Percentiles rank a stretch among this genome's conserved stretches.
These are phyloP conservation scores for Leptopilina drosophilae DNA, from an alignment of 2,888 invertebrate species.

Conservation along the genomic window DNA sequence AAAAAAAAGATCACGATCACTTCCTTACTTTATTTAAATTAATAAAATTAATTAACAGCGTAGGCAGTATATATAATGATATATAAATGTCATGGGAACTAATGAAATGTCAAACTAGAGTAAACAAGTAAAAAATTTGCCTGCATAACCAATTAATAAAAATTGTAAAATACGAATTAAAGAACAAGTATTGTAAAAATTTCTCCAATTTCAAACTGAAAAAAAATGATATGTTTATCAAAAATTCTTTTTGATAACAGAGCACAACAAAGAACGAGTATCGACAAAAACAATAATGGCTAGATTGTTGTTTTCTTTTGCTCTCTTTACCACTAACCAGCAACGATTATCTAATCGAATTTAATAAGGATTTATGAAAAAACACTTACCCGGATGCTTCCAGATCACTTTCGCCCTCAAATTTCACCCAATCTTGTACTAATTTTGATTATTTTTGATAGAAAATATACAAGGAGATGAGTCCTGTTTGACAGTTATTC, in stretches of 20 bases:
- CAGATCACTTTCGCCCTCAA: conserved; percentile 67
- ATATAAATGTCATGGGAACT: neutral
- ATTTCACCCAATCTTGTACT: conserved; percentile 70
- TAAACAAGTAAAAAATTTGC: neutral
- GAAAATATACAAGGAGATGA: conserved; percentile 61
- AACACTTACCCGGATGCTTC: conserved; percentile 75
- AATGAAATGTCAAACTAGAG: conserved; percentile 22
- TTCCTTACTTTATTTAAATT: conserved; percentile 1
- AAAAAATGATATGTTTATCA: neutral
- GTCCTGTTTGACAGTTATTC: conserved; percentile 29
- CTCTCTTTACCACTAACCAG: neutral
- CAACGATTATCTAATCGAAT: neutral
- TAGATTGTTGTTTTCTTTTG: conserved; percentile 3
- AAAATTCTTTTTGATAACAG: neutral
- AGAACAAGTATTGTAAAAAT: neutral
- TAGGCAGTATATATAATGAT: neutral
- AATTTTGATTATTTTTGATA: conserved; percentile 59
- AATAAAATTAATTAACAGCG: neutral
- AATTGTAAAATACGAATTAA: neutral
- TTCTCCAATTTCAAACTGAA: neutral
- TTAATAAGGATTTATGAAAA: conserved; percentile 8
- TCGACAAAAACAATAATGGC: conserved; percentile 26
- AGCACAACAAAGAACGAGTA: conserved; percentile 9
- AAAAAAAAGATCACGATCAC: neutral
- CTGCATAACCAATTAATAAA: neutral